Evolutionary conservation across 1,140 invertebrate species (phyloP), one percentile per base, ranked within the genome.

Genomic region (Bombus vancouverensis): DNA sequence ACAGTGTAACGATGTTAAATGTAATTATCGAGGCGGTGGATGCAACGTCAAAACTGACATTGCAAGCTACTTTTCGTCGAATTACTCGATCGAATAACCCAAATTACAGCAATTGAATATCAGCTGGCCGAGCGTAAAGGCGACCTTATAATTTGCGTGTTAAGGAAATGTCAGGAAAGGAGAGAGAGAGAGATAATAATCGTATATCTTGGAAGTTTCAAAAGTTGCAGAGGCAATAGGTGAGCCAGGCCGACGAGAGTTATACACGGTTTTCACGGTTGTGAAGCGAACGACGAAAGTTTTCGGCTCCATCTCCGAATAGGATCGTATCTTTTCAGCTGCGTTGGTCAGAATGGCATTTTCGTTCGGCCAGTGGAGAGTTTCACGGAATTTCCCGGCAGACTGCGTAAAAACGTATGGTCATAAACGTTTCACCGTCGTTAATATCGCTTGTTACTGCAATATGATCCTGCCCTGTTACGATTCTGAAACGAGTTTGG

Each of bases 191-290:
- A 37, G 42, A 34, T 53, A 76, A 42, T 28, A 18, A 42, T 12
- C 72, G 28, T 76, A 39, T 66, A 83, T 83, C 72, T 66, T 53
- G 32, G 25, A 42, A 22, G 42, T 82, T 75, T 34, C 13, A 39
- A 65, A 66, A 82, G 57, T 83, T 74, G 13, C 5, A 44, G 53
- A 28, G 37, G 57, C 57, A 80, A 71, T 71, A 80, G 37, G 78
- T 53, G 65, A 53, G 32, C 32, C 39, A n/a, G 28, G n/a, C 25
- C n/a, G 25, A 47, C 80, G 53, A 73, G 70, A 81, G 80, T 81
- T 81, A 62, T 57, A 34, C 70, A 81, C 6, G 79, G 5, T 73
- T 72, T 81, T n/a, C 12, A 47, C 65, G 32, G 65, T 13, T 53
- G 78, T 25, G 4, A 15, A 62, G 37, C 37, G 70, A 62, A 62